A percentile compares a stretch with the other conserved stretches of the same genome.
These are phyloP conservation scores for Pterophyllum scalare DNA, from an alignment of 2,113 vertebrate genomes.

Conservation along the genomic window DNA sequence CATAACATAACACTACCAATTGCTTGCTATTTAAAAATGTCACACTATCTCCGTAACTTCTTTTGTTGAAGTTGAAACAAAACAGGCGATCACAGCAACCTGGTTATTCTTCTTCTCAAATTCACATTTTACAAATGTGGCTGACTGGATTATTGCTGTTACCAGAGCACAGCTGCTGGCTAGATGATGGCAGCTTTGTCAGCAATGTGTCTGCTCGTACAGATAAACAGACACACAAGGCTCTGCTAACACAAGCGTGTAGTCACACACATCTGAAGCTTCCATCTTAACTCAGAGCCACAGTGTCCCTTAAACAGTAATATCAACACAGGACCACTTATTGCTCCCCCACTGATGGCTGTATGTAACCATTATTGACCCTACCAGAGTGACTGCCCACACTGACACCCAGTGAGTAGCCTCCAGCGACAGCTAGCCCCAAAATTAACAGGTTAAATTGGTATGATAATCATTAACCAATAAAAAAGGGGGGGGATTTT, in stretches of 20 bases:
- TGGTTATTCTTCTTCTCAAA: background rate
- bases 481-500: conserved; percentile 15
- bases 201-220: conserved; percentile 43
- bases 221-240: conserved; percentile 41
- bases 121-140: conserved; percentile 24
- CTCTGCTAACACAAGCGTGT: conserved; percentile 33
- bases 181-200: conserved; percentile 38
- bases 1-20: no score
- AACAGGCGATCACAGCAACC: background rate
- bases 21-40: no score
- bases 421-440: conserved; percentile 1
- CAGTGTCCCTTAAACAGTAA: conserved; percentile 26
- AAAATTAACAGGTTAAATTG: background rate
- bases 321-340: conserved; percentile 10
- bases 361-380: background rate
- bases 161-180: conserved; percentile 41
- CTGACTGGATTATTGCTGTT: conserved; percentile 51
- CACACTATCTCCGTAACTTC: background rate
- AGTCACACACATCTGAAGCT: conserved; percentile 47
- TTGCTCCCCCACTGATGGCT: conserved; percentile 44
- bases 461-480: conserved; percentile 9
- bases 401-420: background rate
- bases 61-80: background rate
- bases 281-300: conserved; percentile 30
- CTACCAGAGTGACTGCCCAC: conserved; percentile 30